Conservation (phyloP, 2,888 invertebrate genomes). For the Trichacis sp. region DNA sequence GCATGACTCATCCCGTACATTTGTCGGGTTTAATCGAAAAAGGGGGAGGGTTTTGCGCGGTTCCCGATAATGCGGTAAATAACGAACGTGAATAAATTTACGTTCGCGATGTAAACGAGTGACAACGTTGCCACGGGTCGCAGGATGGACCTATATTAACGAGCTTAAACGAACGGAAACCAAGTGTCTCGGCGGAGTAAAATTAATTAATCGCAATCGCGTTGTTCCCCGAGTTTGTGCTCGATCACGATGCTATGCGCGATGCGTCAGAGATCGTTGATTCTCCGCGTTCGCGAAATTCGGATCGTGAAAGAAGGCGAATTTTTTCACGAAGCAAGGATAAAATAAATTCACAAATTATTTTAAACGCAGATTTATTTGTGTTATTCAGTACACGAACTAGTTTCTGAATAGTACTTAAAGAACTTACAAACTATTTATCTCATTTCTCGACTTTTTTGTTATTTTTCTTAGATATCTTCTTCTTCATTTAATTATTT, state of each 20-base stretch:
- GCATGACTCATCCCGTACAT: conserved; percentile 42
- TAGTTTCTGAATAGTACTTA: too few species aligned
- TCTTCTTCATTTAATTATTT: too few species aligned
- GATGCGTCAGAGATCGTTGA: conserved; percentile 41
- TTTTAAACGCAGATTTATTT: too few species aligned
- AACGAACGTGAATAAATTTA: conserved; percentile 59
- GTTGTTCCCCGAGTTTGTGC: conserved; percentile 50
- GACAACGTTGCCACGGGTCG: conserved; percentile 39
- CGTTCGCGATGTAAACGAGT: conserved; percentile 63
- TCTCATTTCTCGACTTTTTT: too few species aligned
- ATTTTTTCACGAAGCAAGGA: too few species aligned
- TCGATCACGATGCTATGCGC: conserved; percentile 45
- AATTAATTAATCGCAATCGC: conserved; percentile 67
- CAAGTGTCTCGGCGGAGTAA: conserved; percentile 68
- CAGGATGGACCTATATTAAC: conserved; percentile 61
- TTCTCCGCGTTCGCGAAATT: conserved; percentile 36
- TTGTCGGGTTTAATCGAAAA: conserved; percentile 42
- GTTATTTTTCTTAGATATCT: too few species aligned
- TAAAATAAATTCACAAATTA: too few species aligned
- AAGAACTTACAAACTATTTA: too few species aligned
- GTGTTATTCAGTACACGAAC: too few species aligned
- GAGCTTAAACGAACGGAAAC: conserved; percentile 69
- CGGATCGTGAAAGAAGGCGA: too few species aligned
- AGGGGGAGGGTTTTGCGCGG: conserved; percentile 35
- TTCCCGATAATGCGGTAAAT: conserved; percentile 41